Conservation (phyloP, 92 coral and sea anemone genomes). For the Phenganax stokvisi region DNA sequence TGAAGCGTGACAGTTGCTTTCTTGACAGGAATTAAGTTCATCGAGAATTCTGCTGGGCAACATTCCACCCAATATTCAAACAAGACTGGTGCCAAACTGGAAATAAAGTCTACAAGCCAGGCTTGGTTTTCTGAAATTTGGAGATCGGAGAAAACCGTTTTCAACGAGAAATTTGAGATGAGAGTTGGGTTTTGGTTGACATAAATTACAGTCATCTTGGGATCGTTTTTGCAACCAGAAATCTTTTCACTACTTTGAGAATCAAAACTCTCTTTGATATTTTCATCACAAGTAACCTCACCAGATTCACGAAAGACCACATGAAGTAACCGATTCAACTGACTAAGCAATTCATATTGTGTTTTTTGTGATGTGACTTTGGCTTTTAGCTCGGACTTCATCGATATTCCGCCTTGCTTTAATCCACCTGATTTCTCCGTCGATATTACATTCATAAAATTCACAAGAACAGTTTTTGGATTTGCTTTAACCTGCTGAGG, state of each 20-base stretch:
- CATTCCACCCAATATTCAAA: constrained; percentile 93
- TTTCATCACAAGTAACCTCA: not conserved
- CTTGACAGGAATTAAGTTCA: constrained; percentile 55
- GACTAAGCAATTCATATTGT: constrained; percentile 54
- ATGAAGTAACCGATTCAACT: constrained; percentile 47
- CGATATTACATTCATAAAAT: constrained; percentile 67
- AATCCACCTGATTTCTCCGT: constrained; percentile 45
- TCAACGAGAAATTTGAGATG: constrained; percentile 29
- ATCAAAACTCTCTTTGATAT: not conserved
- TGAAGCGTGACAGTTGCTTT: constrained; percentile 44
- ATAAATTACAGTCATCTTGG: not conserved
- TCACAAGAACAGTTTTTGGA: constrained; percentile 59
- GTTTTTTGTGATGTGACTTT: constrained; percentile 71
- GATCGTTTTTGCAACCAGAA: too few relatives aligned
- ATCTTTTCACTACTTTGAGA: too few relatives aligned
- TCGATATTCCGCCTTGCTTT: constrained; percentile 20
- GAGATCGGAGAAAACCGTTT: constrained; percentile 9
- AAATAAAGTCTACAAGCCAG: constrained; percentile 50
- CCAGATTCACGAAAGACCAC: constrained; percentile 51
- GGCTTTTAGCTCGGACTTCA: constrained; percentile 61
- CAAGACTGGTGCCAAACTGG: constrained; percentile 63
- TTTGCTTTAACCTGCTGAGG: constrained; percentile 56
- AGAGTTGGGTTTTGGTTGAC: constrained; percentile 47
- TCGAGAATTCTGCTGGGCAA: constrained; percentile 67
- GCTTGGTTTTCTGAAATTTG: constrained; percentile 9